Evolutionary conservation across 2,888 invertebrate species (phyloP), one percentile per base, ranked within the genome.

Genomic region (Drosophila meridiana): DNA sequence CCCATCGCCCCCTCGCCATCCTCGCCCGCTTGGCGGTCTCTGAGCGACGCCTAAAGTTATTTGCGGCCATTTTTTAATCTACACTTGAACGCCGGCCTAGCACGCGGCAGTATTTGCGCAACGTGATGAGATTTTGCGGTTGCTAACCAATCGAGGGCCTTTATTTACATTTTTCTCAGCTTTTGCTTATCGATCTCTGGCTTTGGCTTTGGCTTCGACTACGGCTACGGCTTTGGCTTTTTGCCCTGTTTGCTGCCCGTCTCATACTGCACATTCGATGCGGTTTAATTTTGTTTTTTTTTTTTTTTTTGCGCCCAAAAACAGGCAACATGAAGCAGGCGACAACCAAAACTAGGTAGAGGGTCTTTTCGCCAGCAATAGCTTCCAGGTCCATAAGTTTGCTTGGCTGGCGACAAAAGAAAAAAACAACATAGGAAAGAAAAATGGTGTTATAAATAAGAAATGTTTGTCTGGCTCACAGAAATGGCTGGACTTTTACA

Each of bases 51-150:
- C 83, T 65, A 69, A 78, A 83, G 87, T 87, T 87, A 83, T 89
- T 83, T 87, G 90, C 79, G 89, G 83, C 78, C 79, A 90, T 87
- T 90, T 87, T 86, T 87, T 87, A 87, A 90, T 87, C 87, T 90
- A 90, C 86, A 90, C 90, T 87, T 76, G 76, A 87, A 90, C 83
- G 79, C 83, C 74, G 63, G 69, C 77, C 79, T 70, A 80, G 73
- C 89, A 82, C 73, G 87, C 82, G 74, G 74, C 87, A 71, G 82
- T 86, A 90, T 86, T 86, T 86, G 89, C 86, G 73, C 90, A 86
- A 86, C 90, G 86, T 87, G 86, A 87, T 90, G 90, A 87, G 90
- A 87, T 87, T 90, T 90, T 87, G 86, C 79, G 89, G 90, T 87
- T 83, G 69, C 76, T 67, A 73, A 75, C 69, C 69, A 58, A 71